A percentile compares a stretch with the other conserved stretches of the same genome.
These are phyloP conservation scores for Drosophila parvula DNA, from an alignment of 1,140 invertebrate genomes.

Conservation along the genomic window DNA sequence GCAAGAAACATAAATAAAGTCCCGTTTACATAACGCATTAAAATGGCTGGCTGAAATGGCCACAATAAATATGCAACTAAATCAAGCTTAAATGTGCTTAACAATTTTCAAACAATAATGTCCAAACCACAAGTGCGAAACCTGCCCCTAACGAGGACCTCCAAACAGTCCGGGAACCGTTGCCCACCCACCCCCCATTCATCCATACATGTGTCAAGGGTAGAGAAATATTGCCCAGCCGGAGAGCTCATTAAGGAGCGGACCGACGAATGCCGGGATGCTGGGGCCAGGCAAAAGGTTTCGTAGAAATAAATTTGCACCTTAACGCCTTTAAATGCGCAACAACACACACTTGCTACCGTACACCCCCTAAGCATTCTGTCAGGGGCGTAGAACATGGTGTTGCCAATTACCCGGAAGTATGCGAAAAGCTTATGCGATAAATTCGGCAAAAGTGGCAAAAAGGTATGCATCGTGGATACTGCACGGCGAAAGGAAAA, in stretches of 20 bases:
- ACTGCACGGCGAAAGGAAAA: constrained; percentile 36
- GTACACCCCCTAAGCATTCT: constrained; percentile 17
- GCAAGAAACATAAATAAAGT: constrained; percentile 31
- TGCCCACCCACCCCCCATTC: constrained; percentile 8
- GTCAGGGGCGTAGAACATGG: constrained; percentile 47
- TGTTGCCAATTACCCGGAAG: constrained; percentile 81
- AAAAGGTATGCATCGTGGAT: constrained; percentile 73
- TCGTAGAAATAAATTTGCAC: constrained; percentile 78
- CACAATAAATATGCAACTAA: constrained; percentile 81
- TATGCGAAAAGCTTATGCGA: constrained; percentile 82
- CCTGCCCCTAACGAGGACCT: constrained; percentile 69
- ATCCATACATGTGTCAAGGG: constrained; percentile 68
- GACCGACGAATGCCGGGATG: constrained; percentile 30
- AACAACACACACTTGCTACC: constrained; percentile 41
- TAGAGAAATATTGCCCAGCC: constrained; percentile 76
- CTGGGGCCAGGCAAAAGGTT: constrained; percentile 63
- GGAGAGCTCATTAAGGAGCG: constrained; percentile 51
- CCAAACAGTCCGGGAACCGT: constrained; percentile 28
- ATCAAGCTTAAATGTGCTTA: constrained; percentile 82
- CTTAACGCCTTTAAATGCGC: constrained; percentile 81
- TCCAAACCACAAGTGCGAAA: constrained; percentile 74
- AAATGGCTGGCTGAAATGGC: constrained; percentile 52
- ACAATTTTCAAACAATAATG: constrained; percentile 82
- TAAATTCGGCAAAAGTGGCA: constrained; percentile 80
- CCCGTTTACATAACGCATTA: constrained; percentile 78